Conservation (phyloP, 1,140 invertebrate genomes). For the Colletes latitarsis region DNA sequence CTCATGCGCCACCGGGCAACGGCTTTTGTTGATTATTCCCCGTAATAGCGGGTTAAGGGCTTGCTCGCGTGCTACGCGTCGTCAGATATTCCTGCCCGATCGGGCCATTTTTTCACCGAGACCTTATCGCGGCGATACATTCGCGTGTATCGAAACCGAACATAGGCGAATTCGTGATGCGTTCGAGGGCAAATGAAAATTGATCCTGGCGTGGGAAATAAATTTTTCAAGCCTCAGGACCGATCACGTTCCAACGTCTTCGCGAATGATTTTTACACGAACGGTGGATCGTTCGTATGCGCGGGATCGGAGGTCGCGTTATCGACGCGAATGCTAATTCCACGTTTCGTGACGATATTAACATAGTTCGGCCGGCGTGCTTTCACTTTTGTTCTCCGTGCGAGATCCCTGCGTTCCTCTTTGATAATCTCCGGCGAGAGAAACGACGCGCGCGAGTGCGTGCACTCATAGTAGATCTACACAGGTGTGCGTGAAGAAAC, state of each 20-base stretch:
- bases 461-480: background rate
- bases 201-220: background rate
- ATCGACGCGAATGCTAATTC: background rate
- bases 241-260: background rate
- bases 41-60: conserved; percentile 9
- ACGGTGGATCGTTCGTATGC: background rate
- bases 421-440: background rate
- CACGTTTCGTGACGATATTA: background rate
- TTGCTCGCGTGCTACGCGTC: conserved; percentile 6
- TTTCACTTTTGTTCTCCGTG: conserved; percentile 21
- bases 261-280: conserved; percentile 5
- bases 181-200: background rate
- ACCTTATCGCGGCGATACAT: background rate
- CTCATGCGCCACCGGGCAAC: background rate
- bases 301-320: background rate
- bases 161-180: background rate
- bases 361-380: background rate
- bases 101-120: background rate
- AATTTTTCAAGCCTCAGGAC: background rate
- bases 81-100: background rate
- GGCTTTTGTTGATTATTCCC: background rate
- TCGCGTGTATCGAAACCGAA: background rate
- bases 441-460: background rate
- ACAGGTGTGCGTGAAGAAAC: conserved; percentile 13
- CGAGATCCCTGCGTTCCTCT: background rate